Percentiles rank a stretch among this genome's conserved stretches.
Evolutionary conservation across 1,140 invertebrate genomes (phyloP).

Genomic region (Macrobrachium rosenbergii): DNA sequence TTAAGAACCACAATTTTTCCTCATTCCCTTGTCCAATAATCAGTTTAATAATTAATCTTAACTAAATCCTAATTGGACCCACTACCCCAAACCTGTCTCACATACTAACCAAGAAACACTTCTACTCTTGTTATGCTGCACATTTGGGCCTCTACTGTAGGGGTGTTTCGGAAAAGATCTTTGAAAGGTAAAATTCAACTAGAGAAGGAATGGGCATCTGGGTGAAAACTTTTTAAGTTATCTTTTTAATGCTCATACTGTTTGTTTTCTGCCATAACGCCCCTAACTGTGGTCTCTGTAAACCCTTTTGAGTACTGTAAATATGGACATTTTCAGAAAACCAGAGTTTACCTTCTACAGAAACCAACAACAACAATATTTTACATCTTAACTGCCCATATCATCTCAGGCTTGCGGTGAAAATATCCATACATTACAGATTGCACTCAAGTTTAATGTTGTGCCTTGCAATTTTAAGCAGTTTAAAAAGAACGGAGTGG

Average conservation of each 20-base stretch:
- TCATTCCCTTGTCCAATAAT: slow-evolving; percentile 45
- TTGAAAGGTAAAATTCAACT: slow-evolving; percentile 79
- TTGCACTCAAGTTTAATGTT: slow-evolving; percentile 59
- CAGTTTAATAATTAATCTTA: slow-evolving; percentile 48
- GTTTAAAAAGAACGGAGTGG: slow-evolving; percentile 50
- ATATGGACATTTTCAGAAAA: slow-evolving; percentile 60
- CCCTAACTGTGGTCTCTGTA: slow-evolving; percentile 59
- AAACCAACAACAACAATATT: slow-evolving; percentile 12
- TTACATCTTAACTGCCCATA: slow-evolving; percentile 11
- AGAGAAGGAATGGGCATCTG: slow-evolving; percentile 58
- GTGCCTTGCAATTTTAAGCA: slow-evolving; percentile 59
- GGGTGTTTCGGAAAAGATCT: slow-evolving; percentile 93
- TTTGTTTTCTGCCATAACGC: slow-evolving; percentile 62
- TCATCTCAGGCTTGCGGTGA: slow-evolving; percentile 5
- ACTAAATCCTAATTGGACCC: slow-evolving; percentile 54
- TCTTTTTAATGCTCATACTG: slow-evolving; percentile 57
- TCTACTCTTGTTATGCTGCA: slow-evolving; percentile 65
- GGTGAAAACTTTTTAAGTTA: slow-evolving; percentile 55
- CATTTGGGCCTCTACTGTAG: slow-evolving; percentile 71
- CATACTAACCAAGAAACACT: slow-evolving; percentile 64
- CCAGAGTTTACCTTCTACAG: not conserved
- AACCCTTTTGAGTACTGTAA: slow-evolving; percentile 59
- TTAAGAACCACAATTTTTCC: too few relatives aligned
- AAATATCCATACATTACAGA: slow-evolving; percentile 64
- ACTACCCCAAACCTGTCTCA: slow-evolving; percentile 55